phyloP scores from a whole-genome alignment of 2,113 vertebrate genomes.

The Narcine bancroftii region DNA sequence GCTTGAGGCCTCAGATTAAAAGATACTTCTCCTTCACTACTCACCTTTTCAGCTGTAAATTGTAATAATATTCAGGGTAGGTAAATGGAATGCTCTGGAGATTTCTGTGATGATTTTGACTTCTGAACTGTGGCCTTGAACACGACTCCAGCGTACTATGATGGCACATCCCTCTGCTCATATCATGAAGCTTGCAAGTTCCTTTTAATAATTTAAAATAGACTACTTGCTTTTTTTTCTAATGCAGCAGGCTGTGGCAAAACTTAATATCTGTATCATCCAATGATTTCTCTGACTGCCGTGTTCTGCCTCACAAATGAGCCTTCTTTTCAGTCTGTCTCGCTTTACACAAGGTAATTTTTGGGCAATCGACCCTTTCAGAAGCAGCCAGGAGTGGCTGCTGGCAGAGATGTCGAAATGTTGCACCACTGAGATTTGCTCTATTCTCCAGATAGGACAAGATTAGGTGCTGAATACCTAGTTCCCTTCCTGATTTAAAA shows the following conservation, averaged over 20 bases:
- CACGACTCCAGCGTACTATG: neutral
- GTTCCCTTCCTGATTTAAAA: neutral
- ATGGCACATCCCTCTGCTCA: conserved; percentile 7
- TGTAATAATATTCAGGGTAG: conserved; percentile 9
- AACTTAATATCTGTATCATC: neutral
- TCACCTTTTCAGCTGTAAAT: neutral
- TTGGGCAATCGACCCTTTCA: conserved; percentile 13
- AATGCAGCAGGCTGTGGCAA: neutral
- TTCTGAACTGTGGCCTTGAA: neutral
- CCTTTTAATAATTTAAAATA: conserved; percentile 28
- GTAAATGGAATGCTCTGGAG: neutral
- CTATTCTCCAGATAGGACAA: neutral
- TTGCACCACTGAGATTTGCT: neutral
- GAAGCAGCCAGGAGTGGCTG: neutral
- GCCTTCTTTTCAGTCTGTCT: neutral
- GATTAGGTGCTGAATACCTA: neutral
- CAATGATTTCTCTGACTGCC: neutral
- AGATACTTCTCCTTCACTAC: neutral
- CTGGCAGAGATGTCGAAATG: too few relatives aligned
- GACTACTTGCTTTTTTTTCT: neutral
- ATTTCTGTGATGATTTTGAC: conserved; percentile 15
- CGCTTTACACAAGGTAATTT: neutral
- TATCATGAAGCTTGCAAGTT: conserved; percentile 3
- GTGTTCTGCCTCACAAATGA: neutral
- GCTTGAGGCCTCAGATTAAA: neutral